A percentile compares a stretch with the other conserved stretches of the same genome.
Evolutionary conservation across 1,140 invertebrate genomes (phyloP).

Genomic region (Leptoteleia sp.): DNA sequence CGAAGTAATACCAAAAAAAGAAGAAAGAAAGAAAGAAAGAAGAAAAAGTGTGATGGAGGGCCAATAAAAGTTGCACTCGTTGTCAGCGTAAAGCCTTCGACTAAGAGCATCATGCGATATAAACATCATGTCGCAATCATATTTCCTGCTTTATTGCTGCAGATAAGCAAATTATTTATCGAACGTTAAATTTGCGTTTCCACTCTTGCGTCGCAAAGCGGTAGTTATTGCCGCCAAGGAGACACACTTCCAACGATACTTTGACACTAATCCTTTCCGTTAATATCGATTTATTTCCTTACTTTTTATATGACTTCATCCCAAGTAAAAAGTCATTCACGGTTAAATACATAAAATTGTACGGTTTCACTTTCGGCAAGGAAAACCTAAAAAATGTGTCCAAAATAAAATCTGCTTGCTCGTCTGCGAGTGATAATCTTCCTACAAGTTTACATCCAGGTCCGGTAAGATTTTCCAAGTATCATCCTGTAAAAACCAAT

Average conservation of each 20-base stretch:
- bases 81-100: conserved; percentile 26
- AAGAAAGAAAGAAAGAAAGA: conserved; percentile 38
- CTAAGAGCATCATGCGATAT: conserved; percentile 11
- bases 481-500: no score
- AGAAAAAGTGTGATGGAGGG: conserved; percentile 46
- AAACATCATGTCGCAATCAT: conserved; percentile 41
- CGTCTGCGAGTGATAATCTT: no score
- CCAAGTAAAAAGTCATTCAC: no score
- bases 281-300: no score
- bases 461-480: no score
- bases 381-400: no score
- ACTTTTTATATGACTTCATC: no score
- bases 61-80: conserved; percentile 50
- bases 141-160: conserved; percentile 38
- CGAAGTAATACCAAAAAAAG: conserved; percentile 26
- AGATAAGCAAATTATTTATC: conserved; percentile 50
- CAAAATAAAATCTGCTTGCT: no score
- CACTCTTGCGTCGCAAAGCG: not conserved
- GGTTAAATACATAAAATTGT: no score
- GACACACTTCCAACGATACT: not conserved
- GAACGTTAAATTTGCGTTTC: not conserved
- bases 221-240: not conserved
- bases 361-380: no score
- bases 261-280: no score
- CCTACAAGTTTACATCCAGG: no score